Percentiles rank a stretch among this genome's conserved stretches.
Evolutionary conservation across 2,888 invertebrate genomes (phyloP).

Genomic region (Stenurella melanura): DNA sequence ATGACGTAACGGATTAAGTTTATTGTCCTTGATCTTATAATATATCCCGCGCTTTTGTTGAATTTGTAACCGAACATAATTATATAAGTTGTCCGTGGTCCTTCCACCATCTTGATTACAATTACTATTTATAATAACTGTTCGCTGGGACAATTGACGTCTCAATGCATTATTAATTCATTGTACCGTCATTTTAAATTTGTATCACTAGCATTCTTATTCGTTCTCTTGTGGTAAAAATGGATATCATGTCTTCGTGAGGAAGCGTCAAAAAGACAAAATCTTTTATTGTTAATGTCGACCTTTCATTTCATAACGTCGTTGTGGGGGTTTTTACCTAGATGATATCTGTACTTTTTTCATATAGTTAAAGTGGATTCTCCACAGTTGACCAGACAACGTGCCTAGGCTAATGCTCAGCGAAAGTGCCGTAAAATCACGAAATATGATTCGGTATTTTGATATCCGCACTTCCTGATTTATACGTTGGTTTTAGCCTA

Average conservation of each 20-base stretch:
- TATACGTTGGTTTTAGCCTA: slow-evolving; percentile 1
- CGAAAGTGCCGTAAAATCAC: slow-evolving; percentile 50
- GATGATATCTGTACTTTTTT: slow-evolving; percentile 23
- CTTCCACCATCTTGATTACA: background rate
- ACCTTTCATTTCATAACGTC: background rate
- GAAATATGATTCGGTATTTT: slow-evolving; percentile 48
- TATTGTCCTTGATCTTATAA: slow-evolving; percentile 17
- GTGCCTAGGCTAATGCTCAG: slow-evolving; percentile 38
- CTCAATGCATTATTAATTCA: background rate
- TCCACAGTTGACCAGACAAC: slow-evolving; percentile 49
- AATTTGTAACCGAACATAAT: slow-evolving; percentile 16
- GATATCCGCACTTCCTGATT: slow-evolving; percentile 39
- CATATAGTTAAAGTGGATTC: slow-evolving; percentile 29
- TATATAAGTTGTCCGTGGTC: background rate
- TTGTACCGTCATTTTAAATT: background rate
- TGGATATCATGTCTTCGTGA: slow-evolving; percentile 16
- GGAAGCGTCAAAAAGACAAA: slow-evolving; percentile 34
- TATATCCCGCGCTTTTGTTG: slow-evolving; percentile 20
- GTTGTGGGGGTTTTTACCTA: background rate
- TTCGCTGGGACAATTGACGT: slow-evolving; percentile 5
- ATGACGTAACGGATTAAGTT: slow-evolving; percentile 11
- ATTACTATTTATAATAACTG: slow-evolving; percentile 5
- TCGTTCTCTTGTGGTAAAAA: background rate
- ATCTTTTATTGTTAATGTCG: slow-evolving; percentile 10
- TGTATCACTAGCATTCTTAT: background rate